Evolutionary conservation across 1,140 invertebrate genomes (phyloP).

Genomic region (Drosophila nikananu): DNA sequence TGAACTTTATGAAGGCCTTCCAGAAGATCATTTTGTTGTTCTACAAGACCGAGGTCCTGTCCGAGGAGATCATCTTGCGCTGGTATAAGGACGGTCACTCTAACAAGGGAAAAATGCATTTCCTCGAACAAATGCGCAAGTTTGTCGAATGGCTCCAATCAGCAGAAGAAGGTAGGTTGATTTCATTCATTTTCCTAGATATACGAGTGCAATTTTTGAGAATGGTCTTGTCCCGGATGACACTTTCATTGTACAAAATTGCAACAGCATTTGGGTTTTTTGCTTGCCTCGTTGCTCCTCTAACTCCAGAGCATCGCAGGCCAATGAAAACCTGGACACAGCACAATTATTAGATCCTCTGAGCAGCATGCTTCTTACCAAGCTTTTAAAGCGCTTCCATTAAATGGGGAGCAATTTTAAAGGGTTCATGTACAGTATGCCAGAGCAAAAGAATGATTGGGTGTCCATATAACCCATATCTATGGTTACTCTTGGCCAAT

Average conservation of each 20-base stretch:
- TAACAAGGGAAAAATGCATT: slow-evolving; percentile 97
- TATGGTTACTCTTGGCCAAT: slow-evolving; percentile 67
- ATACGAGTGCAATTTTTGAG: slow-evolving; percentile 38
- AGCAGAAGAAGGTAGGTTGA: slow-evolving; percentile 93
- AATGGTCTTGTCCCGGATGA: slow-evolving; percentile 43
- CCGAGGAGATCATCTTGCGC: slow-evolving; percentile 96
- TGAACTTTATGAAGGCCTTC: slow-evolving; percentile 99
- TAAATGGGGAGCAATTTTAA: slow-evolving; percentile 21
- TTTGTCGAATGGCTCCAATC: slow-evolving; percentile 98
- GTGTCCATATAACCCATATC: slow-evolving; percentile 67
- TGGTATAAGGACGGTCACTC: slow-evolving; percentile 97
- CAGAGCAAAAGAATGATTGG: slow-evolving; percentile 71
- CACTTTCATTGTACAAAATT: slow-evolving; percentile 72
- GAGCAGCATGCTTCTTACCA: slow-evolving; percentile 31
- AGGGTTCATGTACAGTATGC: slow-evolving; percentile 59
- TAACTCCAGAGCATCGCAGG: slow-evolving; percentile 55
- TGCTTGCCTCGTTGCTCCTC: slow-evolving; percentile 77
- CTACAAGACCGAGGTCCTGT: slow-evolving; percentile 97
- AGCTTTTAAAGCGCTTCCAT: slow-evolving; percentile 40
- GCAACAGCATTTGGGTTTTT: slow-evolving; percentile 77
- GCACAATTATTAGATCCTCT: not conserved
- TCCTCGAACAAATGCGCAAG: slow-evolving; percentile 98
- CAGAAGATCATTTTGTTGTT: slow-evolving; percentile 98
- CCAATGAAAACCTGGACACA: slow-evolving; percentile 82
- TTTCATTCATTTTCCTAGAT: too few relatives aligned